Evolutionary conservation across 2,113 vertebrate genomes (phyloP).

Genomic region (Archilochus colubris): DNA sequence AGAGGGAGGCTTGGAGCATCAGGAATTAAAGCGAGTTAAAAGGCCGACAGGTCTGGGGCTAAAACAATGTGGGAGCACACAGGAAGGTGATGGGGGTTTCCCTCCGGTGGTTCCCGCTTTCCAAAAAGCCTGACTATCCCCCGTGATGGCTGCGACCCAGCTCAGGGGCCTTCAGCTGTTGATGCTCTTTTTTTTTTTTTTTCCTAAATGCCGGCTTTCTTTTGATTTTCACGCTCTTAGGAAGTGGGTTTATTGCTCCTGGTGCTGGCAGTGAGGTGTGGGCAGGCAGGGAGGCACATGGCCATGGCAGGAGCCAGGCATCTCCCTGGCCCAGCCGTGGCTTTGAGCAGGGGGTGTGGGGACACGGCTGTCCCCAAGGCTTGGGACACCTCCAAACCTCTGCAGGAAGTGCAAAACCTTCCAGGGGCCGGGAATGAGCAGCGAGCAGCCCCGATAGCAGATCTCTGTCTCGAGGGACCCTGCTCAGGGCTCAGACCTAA

Average conservation of each 20-base stretch:
- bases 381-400: background rate
- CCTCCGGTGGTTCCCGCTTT: background rate
- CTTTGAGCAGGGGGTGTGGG: background rate
- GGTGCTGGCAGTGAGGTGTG: background rate
- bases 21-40: background rate
- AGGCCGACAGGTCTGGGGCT: background rate
- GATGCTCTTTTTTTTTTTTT: background rate
- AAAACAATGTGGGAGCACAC: conserved; percentile 6
- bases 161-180: background rate
- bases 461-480: background rate
- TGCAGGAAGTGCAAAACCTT: background rate
- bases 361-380: background rate
- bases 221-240: background rate
- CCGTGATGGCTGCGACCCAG: background rate
- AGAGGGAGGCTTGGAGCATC: fast-evolving
- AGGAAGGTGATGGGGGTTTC: background rate
- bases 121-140: background rate
- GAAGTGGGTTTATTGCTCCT: background rate
- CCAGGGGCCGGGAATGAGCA: background rate
- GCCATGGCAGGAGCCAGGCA: background rate
- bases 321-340: background rate
- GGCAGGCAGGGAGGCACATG: background rate
- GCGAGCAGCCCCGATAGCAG: background rate
- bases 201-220: background rate
- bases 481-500: background rate